phyloP scores from a whole-genome alignment of 2,797 vertebrate species.

The Notamacropus eugenii region DNA sequence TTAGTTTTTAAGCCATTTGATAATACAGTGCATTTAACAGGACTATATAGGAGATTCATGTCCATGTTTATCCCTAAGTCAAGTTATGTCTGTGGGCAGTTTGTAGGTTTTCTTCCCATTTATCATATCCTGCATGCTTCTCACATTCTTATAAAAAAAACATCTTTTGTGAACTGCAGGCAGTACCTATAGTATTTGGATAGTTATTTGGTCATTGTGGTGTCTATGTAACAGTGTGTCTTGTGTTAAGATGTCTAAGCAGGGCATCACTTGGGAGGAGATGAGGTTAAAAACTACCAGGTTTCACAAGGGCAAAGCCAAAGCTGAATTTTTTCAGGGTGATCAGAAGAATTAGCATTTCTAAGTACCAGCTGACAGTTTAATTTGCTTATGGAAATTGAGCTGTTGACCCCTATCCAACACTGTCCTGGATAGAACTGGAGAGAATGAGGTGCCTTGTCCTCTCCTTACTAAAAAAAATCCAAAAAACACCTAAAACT shows the following conservation, averaged over 20 bases:
- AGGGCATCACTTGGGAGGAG: background rate
- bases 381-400: background rate
- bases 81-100: fast-evolving
- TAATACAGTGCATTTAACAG: background rate
- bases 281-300: background rate
- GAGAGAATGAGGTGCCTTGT: background rate
- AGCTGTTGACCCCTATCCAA: background rate
- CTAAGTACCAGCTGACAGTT: background rate
- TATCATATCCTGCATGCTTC: background rate
- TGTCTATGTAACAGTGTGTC: background rate
- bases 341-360: background rate
- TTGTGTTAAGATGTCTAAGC: background rate
- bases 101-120: background rate
- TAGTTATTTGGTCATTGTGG: background rate
- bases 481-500: background rate
- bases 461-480: background rate
- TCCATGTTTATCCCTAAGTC: background rate
- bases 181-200: background rate
- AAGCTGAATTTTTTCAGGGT: background rate
- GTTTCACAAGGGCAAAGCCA: background rate
- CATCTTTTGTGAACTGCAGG: background rate
- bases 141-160: background rate
- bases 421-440: background rate
- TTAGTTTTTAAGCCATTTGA: background rate
- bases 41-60: background rate